Evolutionary conservation across 2,113 vertebrate species (phyloP), one percentile per base, ranked within the genome.

Genomic region (Saguinus midas): DNA sequence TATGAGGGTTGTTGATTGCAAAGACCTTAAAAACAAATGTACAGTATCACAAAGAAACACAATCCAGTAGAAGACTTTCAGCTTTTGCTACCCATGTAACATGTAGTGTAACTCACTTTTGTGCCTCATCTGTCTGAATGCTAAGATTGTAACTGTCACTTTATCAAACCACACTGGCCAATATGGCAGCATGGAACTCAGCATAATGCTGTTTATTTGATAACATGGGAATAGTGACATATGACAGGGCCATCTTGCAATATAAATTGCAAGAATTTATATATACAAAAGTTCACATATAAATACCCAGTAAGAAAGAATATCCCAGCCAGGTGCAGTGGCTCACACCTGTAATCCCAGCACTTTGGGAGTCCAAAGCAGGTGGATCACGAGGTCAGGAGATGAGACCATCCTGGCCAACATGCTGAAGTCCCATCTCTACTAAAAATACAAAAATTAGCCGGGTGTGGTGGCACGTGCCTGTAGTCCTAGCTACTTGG

Each of bases 21-120:
- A 91, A 64, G 37, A 92, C 29, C 10, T 61, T 96, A 73, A 91
- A 92, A 87, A 45, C 75, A 90, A 88, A 95, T 48, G 32, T 16
- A 66, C 2, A 72, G 17, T 16, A 75, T 64, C 83, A 4, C 12
- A 52, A 5, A 73, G 88, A 87, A 89, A 57, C 1, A 79, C 52
- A 85, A 55, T 75, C 8, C 23, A 82, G 17, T 32, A 89, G 29
- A 64, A 95, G 68, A 70, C 0, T 13, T 88, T 52, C 27, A 23
- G 37, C 79, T 40, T 23, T 91, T 16, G 43, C 37, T 66, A 37
- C 9, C 17, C 43, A 52, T 20, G 1, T 29, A 32, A 43, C 21
- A 16, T 14, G 21, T 16, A 13, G 5, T 35, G 35, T 35, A 78
- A 55, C 14, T 91, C 35, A 6, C 1, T 23, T 76, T 82, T 25